Conservation (phyloP, 1,140 invertebrate genomes). For the Cotesia chilonis region DNA sequence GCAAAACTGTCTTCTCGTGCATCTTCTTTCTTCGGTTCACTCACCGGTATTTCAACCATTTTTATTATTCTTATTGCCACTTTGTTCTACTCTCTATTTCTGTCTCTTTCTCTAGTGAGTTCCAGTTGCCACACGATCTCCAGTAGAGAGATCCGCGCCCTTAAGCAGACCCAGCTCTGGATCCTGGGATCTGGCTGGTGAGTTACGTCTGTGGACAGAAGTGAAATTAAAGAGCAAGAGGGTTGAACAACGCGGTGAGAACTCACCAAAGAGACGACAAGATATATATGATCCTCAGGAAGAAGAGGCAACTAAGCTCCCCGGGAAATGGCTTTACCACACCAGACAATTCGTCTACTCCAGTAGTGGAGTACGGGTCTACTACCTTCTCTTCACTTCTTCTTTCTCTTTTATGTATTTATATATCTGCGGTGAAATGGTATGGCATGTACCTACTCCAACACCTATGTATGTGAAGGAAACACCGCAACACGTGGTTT, state of each 20-base stretch:
- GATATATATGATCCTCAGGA: slow-evolving; percentile 22
- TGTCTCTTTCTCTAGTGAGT: too few species aligned
- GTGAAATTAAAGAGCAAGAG: slow-evolving; percentile 23
- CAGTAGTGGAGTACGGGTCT: background rate
- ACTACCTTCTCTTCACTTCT: background rate
- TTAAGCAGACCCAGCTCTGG: too few species aligned
- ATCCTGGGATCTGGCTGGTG: background rate
- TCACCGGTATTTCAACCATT: background rate
- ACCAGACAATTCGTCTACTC: slow-evolving; percentile 46
- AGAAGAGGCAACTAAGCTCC: slow-evolving; percentile 39
- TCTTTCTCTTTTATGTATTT: background rate
- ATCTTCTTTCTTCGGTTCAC: background rate
- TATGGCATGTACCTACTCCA: background rate
- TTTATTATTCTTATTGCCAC: too few species aligned
- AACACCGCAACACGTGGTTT: slow-evolving; percentile 55
- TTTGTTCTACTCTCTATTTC: too few species aligned
- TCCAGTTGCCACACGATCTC: too few species aligned
- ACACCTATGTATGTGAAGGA: slow-evolving; percentile 30
- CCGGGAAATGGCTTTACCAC: slow-evolving; percentile 41
- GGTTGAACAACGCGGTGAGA: background rate
- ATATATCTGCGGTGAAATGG: background rate
- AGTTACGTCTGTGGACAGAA: slow-evolving; percentile 26
- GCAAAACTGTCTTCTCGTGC: slow-evolving; percentile 20
- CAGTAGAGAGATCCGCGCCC: too few species aligned
- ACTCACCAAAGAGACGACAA: slow-evolving; percentile 20